Evolutionary conservation across 1,140 invertebrate genomes (phyloP).

Genomic region (Battus philenor): DNA sequence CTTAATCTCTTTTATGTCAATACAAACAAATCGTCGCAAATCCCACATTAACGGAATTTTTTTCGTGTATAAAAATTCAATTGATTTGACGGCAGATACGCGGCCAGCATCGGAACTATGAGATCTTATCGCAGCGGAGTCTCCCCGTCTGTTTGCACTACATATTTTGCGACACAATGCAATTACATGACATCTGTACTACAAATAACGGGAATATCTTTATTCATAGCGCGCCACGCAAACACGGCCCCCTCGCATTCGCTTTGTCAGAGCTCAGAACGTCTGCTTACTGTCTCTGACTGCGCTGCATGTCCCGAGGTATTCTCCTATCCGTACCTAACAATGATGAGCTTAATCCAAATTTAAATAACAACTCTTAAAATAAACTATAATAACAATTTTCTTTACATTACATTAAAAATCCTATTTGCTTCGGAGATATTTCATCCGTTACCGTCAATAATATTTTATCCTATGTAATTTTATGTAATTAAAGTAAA

Average conservation of each 20-base stretch:
- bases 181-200: slow-evolving; percentile 75
- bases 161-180: slow-evolving; percentile 74
- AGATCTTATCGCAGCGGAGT: slow-evolving; percentile 63
- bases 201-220: slow-evolving; percentile 75
- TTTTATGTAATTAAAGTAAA: no score
- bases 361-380: slow-evolving; percentile 5
- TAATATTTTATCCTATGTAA: no score
- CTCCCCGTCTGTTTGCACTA: slow-evolving; percentile 71
- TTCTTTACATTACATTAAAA: no score
- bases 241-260: slow-evolving; percentile 59
- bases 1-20: slow-evolving; percentile 57
- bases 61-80: slow-evolving; percentile 55
- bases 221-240: slow-evolving; percentile 67
- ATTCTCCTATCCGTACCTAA: slow-evolving; percentile 5
- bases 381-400: no score
- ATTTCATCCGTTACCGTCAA: no score
- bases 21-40: slow-evolving; percentile 52
- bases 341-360: slow-evolving; percentile 2
- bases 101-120: slow-evolving; percentile 41
- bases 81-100: slow-evolving; percentile 43
- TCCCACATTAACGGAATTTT: slow-evolving; percentile 49
- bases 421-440: no score
- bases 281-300: slow-evolving; percentile 58
- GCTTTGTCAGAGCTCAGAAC: slow-evolving; percentile 49
- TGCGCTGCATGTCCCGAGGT: slow-evolving; percentile 6